phyloP scores from a whole-genome alignment of 1,140 invertebrate genomes.

The Phymastichus coffea region DNA sequence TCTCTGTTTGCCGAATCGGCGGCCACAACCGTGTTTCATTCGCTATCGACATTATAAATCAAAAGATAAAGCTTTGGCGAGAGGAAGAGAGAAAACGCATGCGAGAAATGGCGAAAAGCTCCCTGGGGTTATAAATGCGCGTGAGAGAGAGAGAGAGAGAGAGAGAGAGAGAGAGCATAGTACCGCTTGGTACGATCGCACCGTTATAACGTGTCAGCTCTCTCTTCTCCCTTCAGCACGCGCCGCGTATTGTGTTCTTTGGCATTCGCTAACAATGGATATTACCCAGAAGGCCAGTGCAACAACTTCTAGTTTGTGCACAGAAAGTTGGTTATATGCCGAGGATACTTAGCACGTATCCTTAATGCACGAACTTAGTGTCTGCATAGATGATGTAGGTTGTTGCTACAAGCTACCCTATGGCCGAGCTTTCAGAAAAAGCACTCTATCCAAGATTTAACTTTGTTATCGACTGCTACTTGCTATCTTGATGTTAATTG shows the following conservation, averaged over 20 bases:
- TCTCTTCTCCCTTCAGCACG: background rate
- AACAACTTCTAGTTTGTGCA: background rate
- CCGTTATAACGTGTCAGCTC: conserved; percentile 7
- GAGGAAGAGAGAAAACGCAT: background rate
- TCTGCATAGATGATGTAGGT: background rate
- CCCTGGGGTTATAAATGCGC: background rate
- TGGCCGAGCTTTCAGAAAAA: background rate
- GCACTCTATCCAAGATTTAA: conserved; percentile 9
- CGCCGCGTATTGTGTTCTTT: conserved; percentile 13
- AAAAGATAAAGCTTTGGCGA: no score
- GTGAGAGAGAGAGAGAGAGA: background rate
- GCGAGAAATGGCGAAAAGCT: conserved; percentile 3
- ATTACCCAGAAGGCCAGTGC: background rate
- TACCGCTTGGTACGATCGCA: background rate
- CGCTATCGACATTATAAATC: no score
- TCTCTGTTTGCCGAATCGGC: no score
- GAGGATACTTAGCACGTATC: conserved; percentile 1
- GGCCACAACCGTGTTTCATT: no score
- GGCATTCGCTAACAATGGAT: conserved; percentile 16
- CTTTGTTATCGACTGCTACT: conserved; percentile 1
- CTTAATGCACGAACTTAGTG: conserved; percentile 2
- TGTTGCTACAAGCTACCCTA: no score
- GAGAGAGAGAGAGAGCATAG: background rate
- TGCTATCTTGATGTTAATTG: no score
- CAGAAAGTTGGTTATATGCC: background rate